phyloP scores from a whole-genome alignment of 2,888 invertebrate genomes.

The Imbricaverruca yamaguchii region DNA sequence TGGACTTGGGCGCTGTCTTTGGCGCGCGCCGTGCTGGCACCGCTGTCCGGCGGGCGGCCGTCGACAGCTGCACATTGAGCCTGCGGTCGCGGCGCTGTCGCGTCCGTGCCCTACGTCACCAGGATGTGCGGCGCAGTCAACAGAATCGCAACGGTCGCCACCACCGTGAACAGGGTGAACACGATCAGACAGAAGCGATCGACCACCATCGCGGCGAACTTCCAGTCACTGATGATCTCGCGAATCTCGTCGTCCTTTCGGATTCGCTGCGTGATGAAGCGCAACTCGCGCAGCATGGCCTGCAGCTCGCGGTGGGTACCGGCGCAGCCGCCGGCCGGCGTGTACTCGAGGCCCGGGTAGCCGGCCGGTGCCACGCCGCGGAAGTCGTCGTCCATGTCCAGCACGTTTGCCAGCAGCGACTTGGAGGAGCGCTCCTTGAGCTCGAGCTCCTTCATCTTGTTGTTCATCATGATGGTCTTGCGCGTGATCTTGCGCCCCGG shows the following conservation, averaged over 20 bases:
- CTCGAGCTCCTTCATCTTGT: conserved; percentile 85
- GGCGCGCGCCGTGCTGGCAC: too few relatives aligned
- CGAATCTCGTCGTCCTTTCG: conserved; percentile 73
- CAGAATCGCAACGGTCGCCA: conserved; percentile 84
- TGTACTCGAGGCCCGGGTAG: conserved; percentile 36
- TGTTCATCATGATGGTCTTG: conserved; percentile 80
- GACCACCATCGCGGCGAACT: conserved; percentile 97
- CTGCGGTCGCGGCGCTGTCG: conserved; percentile 36
- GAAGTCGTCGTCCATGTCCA: conserved; percentile 93
- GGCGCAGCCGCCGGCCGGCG: conserved; percentile 13
- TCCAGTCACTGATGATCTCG: conserved; percentile 82
- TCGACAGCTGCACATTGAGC: conserved; percentile 8
- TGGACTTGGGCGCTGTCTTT: too few relatives aligned
- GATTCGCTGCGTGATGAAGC: conserved; percentile 90
- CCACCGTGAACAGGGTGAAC: conserved; percentile 87
- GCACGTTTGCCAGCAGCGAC: conserved; percentile 85
- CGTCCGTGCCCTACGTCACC: conserved; percentile 61
- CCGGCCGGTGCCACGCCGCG: conserved; percentile 43
- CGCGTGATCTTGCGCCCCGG: conserved; percentile 90
- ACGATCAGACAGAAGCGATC: conserved; percentile 93
- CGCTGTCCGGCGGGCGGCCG: not conserved
- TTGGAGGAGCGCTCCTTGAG: conserved; percentile 89
- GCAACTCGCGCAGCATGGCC: conserved; percentile 82
- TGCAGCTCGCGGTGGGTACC: conserved; percentile 57
- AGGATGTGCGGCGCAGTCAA: conserved; percentile 90